Evolutionary conservation across 2,113 vertebrate genomes (phyloP).

Genomic region (Mobula birostris): DNA sequence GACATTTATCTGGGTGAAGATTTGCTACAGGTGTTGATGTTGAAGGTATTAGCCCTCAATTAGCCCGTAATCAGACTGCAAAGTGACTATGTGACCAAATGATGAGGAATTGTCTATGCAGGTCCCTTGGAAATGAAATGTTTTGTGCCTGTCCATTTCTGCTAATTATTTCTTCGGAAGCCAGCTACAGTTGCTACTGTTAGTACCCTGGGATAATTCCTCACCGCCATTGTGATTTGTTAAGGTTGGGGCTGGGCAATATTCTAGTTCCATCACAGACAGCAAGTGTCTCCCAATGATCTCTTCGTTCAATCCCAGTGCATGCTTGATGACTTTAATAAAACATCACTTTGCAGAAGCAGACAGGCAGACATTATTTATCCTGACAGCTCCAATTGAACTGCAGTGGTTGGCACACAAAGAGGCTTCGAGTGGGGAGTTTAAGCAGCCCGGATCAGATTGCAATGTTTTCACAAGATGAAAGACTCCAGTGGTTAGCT

Average conservation of each 20-base stretch:
- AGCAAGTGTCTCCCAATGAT: background rate
- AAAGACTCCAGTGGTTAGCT: conserved; percentile 15
- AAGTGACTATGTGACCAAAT: background rate
- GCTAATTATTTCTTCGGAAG: background rate
- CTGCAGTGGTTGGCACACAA: background rate
- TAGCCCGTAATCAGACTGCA: background rate
- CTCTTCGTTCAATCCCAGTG: conserved; percentile 25
- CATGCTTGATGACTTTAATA: conserved; percentile 1
- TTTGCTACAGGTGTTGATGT: too few species aligned
- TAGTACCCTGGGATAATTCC: background rate
- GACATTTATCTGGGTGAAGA: background rate
- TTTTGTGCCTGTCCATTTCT: background rate
- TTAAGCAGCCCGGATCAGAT: conserved; percentile 1
- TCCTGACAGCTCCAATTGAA: conserved; percentile 35
- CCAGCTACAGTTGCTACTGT: background rate
- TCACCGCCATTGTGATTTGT: background rate
- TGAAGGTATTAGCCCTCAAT: background rate
- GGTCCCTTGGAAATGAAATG: background rate
- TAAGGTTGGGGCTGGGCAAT: background rate
- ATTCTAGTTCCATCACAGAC: background rate
- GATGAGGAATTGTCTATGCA: background rate
- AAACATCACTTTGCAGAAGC: conserved; percentile 15
- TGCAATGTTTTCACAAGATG: conserved; percentile 27
- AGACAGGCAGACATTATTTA: conserved; percentile 29
- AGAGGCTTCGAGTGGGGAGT: conserved; percentile 25